Conservation (phyloP, 2,113 vertebrate genomes). For the Aegotheles bennettii region DNA sequence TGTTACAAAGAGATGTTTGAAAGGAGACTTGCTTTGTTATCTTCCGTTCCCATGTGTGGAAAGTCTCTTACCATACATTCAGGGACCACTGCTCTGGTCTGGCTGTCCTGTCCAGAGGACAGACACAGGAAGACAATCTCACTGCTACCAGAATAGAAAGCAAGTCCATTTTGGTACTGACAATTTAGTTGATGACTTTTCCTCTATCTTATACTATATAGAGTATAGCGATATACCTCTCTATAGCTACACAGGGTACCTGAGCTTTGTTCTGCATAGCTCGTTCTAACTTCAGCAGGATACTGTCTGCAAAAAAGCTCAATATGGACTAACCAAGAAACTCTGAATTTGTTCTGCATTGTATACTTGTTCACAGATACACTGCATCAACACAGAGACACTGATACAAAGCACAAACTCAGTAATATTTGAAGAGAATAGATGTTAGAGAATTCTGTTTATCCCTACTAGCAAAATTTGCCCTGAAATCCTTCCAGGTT, state of each 20-base stretch:
- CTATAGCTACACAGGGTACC: not conserved
- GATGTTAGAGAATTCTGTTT: conserved; percentile 17
- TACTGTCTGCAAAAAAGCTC: not conserved
- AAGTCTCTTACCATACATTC: not conserved
- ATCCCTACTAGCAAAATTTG: not conserved
- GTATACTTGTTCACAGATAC: not conserved
- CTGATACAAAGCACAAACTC: not conserved
- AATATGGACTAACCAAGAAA: not conserved
- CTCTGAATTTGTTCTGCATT: not conserved
- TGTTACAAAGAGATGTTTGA: not conserved
- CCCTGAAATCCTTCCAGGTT: conserved; percentile 30
- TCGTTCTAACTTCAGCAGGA: not conserved
- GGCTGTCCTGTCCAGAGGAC: not conserved
- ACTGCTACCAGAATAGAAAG: not conserved
- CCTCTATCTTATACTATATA: not conserved
- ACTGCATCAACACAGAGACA: not conserved
- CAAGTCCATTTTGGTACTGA: not conserved
- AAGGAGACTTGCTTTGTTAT: not conserved
- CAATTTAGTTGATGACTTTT: not conserved
- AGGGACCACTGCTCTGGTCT: not conserved
- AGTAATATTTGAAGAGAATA: not conserved
- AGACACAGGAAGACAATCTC: not conserved
- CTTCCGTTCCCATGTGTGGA: not conserved
- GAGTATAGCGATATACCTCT: not conserved
- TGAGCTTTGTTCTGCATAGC: not conserved